Evolutionary conservation across 2,113 vertebrate species (phyloP), one percentile per base, ranked within the genome.

Genomic region (Cardinalis cardinalis): DNA sequence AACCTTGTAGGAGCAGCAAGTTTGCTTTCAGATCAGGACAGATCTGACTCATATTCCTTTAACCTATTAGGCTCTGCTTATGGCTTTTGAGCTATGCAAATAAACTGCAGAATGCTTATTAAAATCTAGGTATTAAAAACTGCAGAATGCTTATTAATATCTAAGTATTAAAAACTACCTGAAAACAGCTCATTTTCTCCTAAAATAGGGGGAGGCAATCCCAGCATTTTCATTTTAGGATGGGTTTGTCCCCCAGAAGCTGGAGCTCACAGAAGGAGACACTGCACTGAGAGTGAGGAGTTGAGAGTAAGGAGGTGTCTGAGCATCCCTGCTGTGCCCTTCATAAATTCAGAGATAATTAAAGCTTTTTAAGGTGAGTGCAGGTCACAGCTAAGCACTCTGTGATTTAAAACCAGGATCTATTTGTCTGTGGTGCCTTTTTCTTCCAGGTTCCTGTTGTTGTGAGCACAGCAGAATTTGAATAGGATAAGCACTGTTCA

Each of bases 331-430:
- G 61, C 69, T 0, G 5, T 82, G 87, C 29, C 60, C 66, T 64
- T 80, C 83, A 91, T 38, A 88, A 92, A 92, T 66, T 66, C 52
- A 77, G 52, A 83, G 88, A 91, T 89, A 91, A 94, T 91, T 83
- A 88, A 80, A 84, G 88, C 79, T 77, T 83, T 92, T 89, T 74
- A 74, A 93, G 82, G 85, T 73, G 75, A 59, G 51, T 59, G 64
- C 48, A 77, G 52, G 92, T 85, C n/a, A 41, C 77, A 91, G 64
- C 52, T 55, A 63, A 83, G 48, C 1, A 3, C 29, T 88, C 46
- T 41, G 43, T 85, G 88, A 87, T 89, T 93, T 88, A 92, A 94
- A 89, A 77, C 28, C 44, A 77, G 60, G 68, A 65, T 83, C 75
- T 80, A 18, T 64, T 81, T 80, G 64, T 87, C 81, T 76, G 70